A percentile compares a stretch with the other conserved stretches of the same genome.
Evolutionary conservation across 1,140 invertebrate genomes (phyloP).

Genomic region (Nasonia vitripennis): DNA sequence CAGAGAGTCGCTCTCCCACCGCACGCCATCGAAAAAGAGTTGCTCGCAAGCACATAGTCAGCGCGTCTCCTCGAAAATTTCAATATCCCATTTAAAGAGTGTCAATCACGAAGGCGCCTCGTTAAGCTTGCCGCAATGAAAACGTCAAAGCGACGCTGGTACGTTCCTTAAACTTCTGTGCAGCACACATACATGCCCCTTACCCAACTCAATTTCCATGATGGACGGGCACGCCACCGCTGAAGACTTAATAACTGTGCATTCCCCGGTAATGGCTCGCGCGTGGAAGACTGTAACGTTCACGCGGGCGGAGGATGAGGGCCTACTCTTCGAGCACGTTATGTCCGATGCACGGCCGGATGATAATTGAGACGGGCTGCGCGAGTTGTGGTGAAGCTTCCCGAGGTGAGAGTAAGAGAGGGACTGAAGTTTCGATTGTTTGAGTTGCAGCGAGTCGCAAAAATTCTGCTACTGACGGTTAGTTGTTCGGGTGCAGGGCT

Average conservation of each 20-base stretch:
- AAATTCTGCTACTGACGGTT: no score
- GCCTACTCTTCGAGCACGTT: not conserved
- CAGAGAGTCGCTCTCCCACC: not conserved
- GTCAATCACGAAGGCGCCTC: slow-evolving; percentile 11
- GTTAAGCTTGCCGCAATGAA: slow-evolving; percentile 52
- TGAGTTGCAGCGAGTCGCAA: not conserved
- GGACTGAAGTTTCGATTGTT: slow-evolving; percentile 16
- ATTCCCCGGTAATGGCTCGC: slow-evolving; percentile 28
- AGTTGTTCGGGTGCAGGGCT: no score
- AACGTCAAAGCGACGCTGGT: slow-evolving; percentile 36
- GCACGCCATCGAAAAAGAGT: not conserved
- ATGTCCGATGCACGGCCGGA: not conserved
- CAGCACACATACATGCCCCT: not conserved
- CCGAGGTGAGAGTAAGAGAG: not conserved
- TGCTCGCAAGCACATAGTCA: not conserved
- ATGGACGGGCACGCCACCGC: slow-evolving; percentile 50
- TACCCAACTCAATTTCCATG: slow-evolving; percentile 50
- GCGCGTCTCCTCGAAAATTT: slow-evolving; percentile 15
- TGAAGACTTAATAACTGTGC: slow-evolving; percentile 54
- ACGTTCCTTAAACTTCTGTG: not conserved
- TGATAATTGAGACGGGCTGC: not conserved
- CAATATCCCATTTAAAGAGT: slow-evolving; percentile 38
- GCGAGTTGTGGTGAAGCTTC: not conserved
- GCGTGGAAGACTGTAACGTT: not conserved
- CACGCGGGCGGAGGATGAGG: not conserved